These are phyloP conservation scores for Rhinoptilus africanus DNA, from an alignment of 2,113 vertebrate genomes.

Conservation along the genomic window DNA sequence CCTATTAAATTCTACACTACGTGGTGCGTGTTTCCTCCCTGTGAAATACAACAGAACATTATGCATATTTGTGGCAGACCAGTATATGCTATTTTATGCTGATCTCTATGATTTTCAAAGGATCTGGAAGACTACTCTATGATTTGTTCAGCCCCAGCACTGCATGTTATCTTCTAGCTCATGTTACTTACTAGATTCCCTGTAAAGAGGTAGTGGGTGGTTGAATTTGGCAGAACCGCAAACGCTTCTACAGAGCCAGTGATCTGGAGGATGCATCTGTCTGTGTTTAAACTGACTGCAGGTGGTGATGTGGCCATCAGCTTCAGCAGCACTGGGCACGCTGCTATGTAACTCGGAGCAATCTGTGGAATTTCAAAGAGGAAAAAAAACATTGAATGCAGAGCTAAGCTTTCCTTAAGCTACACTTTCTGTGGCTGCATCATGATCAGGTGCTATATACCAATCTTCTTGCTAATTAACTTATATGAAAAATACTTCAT, in stretches of 20 bases:
- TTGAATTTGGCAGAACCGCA: conserved; percentile 40
- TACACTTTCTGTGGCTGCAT: not conserved
- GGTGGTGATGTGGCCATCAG: conserved; percentile 62
- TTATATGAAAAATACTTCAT: not conserved
- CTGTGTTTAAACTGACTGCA: conserved; percentile 4
- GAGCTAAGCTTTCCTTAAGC: not conserved
- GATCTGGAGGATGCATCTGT: conserved; percentile 60
- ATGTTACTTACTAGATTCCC: conserved; percentile 63
- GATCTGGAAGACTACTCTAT: not conserved
- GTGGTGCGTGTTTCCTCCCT: not conserved
- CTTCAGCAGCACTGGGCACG: conserved; percentile 36
- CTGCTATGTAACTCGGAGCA: not conserved
- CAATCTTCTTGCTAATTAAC: not conserved
- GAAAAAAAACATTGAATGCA: not conserved
- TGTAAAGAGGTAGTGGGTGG: conserved; percentile 25
- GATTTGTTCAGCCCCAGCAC: not conserved
- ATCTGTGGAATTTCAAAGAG: conserved; percentile 4
- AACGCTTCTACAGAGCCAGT: conserved; percentile 43
- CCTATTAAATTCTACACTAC: not conserved
- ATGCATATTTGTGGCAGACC: not conserved
- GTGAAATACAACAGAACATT: not conserved
- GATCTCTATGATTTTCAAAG: not conserved
- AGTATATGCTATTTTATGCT: not conserved
- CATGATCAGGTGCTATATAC: not conserved
- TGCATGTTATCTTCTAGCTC: not conserved